These are phyloP conservation scores for Oceanodroma leucorhoa DNA, from an alignment of 2,797 vertebrate species.

Conservation along the genomic window DNA sequence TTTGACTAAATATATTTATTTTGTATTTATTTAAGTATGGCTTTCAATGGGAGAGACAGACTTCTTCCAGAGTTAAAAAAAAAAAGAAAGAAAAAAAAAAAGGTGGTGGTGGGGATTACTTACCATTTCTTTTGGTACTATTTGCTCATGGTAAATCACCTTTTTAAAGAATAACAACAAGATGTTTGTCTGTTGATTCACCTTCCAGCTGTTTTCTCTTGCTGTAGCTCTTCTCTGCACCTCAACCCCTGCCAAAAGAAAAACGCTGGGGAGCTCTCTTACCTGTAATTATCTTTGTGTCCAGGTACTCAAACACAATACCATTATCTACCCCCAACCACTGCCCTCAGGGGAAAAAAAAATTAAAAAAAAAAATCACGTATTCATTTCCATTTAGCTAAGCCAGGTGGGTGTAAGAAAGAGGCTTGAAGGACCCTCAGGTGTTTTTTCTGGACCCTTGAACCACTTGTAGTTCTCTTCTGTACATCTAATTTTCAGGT, in stretches of 20 bases:
- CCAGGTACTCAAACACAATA: background rate
- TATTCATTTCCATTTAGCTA: background rate
- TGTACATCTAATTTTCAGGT: background rate
- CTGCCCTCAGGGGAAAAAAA: background rate
- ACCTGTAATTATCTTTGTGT: background rate
- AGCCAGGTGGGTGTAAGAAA: accelerated
- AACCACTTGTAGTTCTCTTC: background rate
- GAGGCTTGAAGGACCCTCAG: background rate
- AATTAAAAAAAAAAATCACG: background rate
- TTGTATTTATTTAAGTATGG: background rate
- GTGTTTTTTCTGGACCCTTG: background rate
- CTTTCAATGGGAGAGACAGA: background rate
- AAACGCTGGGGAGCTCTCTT: background rate
- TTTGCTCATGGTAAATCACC: background rate
- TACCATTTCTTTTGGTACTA: background rate
- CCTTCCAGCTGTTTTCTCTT: background rate
- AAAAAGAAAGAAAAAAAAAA: too few species aligned
- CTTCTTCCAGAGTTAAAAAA: background rate
- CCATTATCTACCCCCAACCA: background rate
- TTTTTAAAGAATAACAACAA: background rate
- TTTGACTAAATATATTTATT: background rate
- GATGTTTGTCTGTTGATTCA: background rate
- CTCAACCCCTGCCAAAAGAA: background rate
- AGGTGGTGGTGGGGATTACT: background rate
- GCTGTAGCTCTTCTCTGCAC: background rate